Base-by-base conservation (phyloP, 2,113 vertebrate genomes). In the Actenoides lindsayi region DNA sequence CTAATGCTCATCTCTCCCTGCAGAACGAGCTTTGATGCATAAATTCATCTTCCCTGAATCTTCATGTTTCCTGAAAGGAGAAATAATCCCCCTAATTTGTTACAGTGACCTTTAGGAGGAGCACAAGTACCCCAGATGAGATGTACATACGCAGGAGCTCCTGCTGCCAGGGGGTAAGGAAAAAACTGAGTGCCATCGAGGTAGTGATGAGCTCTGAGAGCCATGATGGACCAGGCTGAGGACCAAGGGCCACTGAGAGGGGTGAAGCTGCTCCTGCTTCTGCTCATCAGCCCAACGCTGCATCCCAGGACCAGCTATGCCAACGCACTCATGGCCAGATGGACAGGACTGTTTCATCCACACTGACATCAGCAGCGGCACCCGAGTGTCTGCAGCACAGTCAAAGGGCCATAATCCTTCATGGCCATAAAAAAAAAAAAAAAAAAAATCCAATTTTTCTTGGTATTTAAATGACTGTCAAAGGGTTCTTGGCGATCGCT, bases 281-380 rank as follows among this genome's bases (percentile, higher is more conserved):
- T 73, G 51, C 42, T 54, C 82, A 11, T 54, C 21, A 3, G 39
- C 1, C 39, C 57, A 41, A 0, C 0, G 1, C n/a, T 2, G 1
- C 39, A 14, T 5, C 54, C 73, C 3, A 0, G 48, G 76, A 53
- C 28, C 57, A 14, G 62, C 7, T 13, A 15, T 8, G 35, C 21
- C 62, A 11, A 30, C 24, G 63, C 73, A 83, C 23, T 69, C n/a
- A 16, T 0, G 10, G 68, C 24, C 85, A 84, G 63, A 73, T 30
- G 68, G 91, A 30, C 68, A 41, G 0, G 0, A 1, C 12, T 24
- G 28, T 54, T 80, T n/a, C 19, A n/a, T 37, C 53, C 20, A 62
- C 57, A 14, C 50, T 2, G 1, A 30, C 64, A 57, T 5, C 68
- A 57, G 41, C 90, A 41, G 83, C 5, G 5, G 8, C 42, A 54